These are phyloP conservation scores for Perca fluviatilis DNA, from an alignment of 2,113 vertebrate genomes.

Conservation along the genomic window DNA sequence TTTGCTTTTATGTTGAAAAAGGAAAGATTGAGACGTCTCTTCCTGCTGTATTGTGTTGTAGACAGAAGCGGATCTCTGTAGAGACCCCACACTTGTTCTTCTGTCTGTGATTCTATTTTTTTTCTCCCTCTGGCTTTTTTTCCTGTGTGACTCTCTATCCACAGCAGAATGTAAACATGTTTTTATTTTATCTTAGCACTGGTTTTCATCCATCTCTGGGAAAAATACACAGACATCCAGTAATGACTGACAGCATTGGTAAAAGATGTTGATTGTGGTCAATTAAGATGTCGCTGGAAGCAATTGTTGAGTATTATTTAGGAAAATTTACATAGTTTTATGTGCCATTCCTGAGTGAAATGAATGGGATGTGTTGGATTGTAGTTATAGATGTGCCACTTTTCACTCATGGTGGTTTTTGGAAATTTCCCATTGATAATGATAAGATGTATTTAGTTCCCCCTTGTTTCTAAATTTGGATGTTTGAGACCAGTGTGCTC, in stretches of 20 bases:
- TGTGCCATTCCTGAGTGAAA: slow-evolving; percentile 49
- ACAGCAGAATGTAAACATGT: slow-evolving; percentile 76
- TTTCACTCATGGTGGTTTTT: slow-evolving; percentile 48
- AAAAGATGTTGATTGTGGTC: slow-evolving; percentile 27
- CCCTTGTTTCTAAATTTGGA: slow-evolving; percentile 16
- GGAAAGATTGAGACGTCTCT: slow-evolving; percentile 9
- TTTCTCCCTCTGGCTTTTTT: slow-evolving; percentile 14
- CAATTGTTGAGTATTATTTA: slow-evolving; percentile 53
- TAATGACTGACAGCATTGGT: background rate
- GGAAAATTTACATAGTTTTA: slow-evolving; percentile 48
- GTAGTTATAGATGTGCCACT: slow-evolving; percentile 66
- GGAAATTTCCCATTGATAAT: slow-evolving; percentile 31
- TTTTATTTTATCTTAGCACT: slow-evolving; percentile 36
- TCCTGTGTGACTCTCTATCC: slow-evolving; percentile 60
- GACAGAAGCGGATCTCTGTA: slow-evolving; percentile 56
- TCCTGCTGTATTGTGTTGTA: slow-evolving; percentile 61
- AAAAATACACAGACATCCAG: slow-evolving; percentile 34
- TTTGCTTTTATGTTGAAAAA: slow-evolving; percentile 67
- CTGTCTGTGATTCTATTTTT: slow-evolving; percentile 51
- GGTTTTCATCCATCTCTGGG: slow-evolving; percentile 47
- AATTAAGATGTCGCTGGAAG: slow-evolving; percentile 20
- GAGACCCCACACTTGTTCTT: slow-evolving; percentile 46
- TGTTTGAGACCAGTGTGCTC: background rate
- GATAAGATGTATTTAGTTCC: slow-evolving; percentile 38
- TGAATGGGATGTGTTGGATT: slow-evolving; percentile 57